These are phyloP conservation scores for Laticauda colubrina DNA, from an alignment of 2,113 vertebrate species.

Conservation along the genomic window DNA sequence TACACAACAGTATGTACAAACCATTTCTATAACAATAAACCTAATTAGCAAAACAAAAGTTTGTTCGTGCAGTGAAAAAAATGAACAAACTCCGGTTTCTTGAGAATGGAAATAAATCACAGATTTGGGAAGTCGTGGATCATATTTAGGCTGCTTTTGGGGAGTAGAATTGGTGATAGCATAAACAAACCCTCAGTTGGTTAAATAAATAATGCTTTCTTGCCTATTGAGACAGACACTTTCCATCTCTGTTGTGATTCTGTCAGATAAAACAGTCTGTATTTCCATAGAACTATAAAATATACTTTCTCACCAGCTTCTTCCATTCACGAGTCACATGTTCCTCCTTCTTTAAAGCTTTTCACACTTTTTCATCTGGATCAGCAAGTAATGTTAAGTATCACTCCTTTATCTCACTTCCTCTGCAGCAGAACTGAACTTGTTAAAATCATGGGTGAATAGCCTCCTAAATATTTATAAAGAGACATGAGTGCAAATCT, in stretches of 20 bases:
- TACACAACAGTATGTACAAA: too few species aligned
- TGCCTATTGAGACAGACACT: background rate
- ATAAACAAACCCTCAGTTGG: background rate
- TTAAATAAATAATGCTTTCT: background rate
- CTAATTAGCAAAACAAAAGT: too few species aligned
- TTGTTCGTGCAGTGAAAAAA: background rate
- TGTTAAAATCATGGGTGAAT: conserved; percentile 16
- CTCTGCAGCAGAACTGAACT: background rate
- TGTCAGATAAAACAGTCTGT: background rate
- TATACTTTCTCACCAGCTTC: background rate
- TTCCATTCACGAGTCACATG: background rate
- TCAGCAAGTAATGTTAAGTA: background rate
- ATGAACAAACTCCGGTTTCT: background rate
- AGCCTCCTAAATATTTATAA: background rate
- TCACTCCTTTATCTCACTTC: background rate
- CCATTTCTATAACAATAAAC: too few species aligned
- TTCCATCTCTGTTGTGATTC: background rate
- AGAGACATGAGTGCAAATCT: background rate
- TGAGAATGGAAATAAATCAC: background rate
- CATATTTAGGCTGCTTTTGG: background rate
- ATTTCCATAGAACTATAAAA: background rate
- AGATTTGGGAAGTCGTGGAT: background rate
- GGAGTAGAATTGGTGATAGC: background rate
- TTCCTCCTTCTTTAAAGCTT: too few species aligned
- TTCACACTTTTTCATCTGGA: background rate